These are phyloP conservation scores for Brachionus asplanchnoidis DNA, from an alignment of 1,140 invertebrate genomes.

Conservation along the genomic window DNA sequence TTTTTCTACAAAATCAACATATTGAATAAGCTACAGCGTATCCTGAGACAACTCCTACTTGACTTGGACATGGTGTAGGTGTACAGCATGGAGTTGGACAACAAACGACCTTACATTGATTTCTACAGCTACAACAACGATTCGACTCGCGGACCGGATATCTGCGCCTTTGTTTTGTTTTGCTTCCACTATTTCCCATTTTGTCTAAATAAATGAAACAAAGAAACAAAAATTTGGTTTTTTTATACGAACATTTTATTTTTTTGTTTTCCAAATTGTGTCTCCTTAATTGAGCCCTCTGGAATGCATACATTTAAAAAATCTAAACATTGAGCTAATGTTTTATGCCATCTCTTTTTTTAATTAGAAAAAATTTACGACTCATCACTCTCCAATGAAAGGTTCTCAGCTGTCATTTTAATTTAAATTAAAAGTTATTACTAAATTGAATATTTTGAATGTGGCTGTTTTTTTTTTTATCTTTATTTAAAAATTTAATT, in stretches of 20 bases:
- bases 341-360: background rate
- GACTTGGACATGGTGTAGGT: background rate
- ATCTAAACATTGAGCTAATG: background rate
- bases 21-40: background rate
- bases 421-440: background rate
- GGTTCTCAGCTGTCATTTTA: background rate
- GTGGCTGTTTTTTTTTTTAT: background rate
- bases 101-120: slow-evolving; percentile 11
- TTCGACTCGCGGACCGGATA: background rate
- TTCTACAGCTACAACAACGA: background rate
- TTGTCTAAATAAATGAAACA: background rate
- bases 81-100: background rate
- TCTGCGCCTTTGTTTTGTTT: background rate
- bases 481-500: background rate
- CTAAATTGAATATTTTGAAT: background rate
- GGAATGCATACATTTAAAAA: background rate
- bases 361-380: background rate
- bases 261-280: background rate
- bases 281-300: background rate
- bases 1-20: background rate
- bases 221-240: background rate
- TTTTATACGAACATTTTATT: background rate
- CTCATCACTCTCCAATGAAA: background rate
- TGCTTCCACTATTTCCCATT: slow-evolving; percentile 1
- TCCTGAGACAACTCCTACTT: background rate